Percentiles rank a stretch among this genome's conserved stretches.
These are phyloP conservation scores for Paedocypris sp. DNA, from an alignment of 2,113 vertebrate species.

Conservation along the genomic window DNA sequence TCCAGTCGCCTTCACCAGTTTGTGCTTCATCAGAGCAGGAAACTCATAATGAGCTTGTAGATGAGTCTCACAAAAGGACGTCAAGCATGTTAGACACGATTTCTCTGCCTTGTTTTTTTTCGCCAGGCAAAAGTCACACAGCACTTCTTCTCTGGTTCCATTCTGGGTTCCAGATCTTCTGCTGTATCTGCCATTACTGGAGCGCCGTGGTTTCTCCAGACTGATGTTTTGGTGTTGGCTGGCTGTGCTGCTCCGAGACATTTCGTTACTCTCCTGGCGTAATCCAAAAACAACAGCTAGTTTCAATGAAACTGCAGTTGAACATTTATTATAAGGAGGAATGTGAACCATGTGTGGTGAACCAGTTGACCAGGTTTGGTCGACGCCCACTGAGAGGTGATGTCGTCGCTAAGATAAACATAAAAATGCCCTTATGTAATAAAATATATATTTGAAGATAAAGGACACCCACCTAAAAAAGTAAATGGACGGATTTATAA, in stretches of 20 bases:
- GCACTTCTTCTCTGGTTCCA: slow-evolving; percentile 41
- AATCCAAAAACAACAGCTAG: slow-evolving; percentile 2
- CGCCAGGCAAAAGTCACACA: slow-evolving; percentile 84
- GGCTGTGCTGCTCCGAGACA: slow-evolving; percentile 48
- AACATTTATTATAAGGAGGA: slow-evolving; percentile 39
- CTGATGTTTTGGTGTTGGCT: slow-evolving; percentile 60
- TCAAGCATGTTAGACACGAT: slow-evolving; percentile 88
- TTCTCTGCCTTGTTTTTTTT: slow-evolving; percentile 82
- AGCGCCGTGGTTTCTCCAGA: slow-evolving; percentile 65
- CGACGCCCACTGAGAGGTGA: neutral
- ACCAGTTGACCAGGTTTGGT: slow-evolving; percentile 55
- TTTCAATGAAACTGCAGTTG: slow-evolving; percentile 53
- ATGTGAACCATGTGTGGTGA: slow-evolving; percentile 54
- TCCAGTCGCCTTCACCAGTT: slow-evolving; percentile 70
- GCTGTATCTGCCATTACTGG: slow-evolving; percentile 39
- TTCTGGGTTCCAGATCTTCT: slow-evolving; percentile 37
- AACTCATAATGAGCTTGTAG: slow-evolving; percentile 86
- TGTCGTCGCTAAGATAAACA: neutral
- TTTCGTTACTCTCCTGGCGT: slow-evolving; percentile 20
- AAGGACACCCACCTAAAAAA: too few species aligned
- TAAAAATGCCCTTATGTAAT: neutral
- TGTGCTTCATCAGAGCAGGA: slow-evolving; percentile 86
- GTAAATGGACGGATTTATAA: too few species aligned
- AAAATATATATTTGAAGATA: too few species aligned
- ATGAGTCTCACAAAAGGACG: slow-evolving; percentile 86